Evolutionary conservation across 2,113 vertebrate genomes (phyloP).

Genomic region (Corapipo altera): DNA sequence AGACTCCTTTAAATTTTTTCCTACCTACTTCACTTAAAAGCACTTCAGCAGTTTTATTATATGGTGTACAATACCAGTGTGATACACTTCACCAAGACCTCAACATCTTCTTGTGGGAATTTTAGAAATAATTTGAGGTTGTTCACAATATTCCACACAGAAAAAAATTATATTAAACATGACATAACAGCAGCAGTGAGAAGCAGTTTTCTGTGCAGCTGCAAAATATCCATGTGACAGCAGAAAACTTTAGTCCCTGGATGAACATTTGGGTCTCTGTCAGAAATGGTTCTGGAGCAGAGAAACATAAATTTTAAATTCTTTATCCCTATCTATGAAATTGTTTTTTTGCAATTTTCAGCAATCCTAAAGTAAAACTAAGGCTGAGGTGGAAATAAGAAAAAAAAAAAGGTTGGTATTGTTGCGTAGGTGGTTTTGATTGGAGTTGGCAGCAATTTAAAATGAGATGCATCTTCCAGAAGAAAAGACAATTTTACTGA

Average conservation of each 20-base stretch:
- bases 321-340: conserved; percentile 4
- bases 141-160: background rate
- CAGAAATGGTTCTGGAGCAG: background rate
- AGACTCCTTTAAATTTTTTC: background rate
- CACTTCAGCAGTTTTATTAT: background rate
- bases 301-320: background rate
- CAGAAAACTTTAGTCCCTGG: background rate
- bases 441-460: conserved; percentile 59
- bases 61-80: rapidly evolving
- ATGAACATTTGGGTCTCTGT: background rate
- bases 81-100: background rate
- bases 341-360: conserved; percentile 23
- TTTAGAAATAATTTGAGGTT: background rate
- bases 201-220: background rate
- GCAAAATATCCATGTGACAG: background rate
- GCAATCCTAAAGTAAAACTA: conserved; percentile 9
- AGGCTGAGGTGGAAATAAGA: background rate
- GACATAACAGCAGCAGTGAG: background rate
- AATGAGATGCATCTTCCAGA: conserved; percentile 51
- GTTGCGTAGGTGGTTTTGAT: conserved; percentile 59
- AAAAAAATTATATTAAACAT: background rate
- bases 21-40: background rate
- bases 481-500: conserved; percentile 60
- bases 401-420: background rate
- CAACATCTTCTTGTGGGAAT: background rate